Evolutionary conservation across 2,888 invertebrate genomes (phyloP).

Genomic region (Nemoura dubitans): DNA sequence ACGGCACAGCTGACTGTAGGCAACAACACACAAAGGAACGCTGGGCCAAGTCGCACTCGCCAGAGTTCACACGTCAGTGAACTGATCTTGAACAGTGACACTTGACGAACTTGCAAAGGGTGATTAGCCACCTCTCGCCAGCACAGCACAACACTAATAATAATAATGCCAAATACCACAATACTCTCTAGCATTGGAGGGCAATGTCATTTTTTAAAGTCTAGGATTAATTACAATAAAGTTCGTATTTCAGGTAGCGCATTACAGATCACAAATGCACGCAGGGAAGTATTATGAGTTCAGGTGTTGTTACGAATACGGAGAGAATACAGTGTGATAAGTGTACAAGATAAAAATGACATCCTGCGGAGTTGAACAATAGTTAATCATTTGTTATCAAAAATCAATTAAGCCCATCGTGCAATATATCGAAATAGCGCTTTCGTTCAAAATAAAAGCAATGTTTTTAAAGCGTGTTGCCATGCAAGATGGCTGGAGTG

Average conservation of each 20-base stretch:
- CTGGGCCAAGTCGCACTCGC: not conserved
- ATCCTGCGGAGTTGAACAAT: not conserved
- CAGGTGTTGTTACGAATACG: not conserved
- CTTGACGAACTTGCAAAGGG: not conserved
- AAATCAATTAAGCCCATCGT: not conserved
- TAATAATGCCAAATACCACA: not conserved
- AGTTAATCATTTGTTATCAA: not conserved
- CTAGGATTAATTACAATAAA: not conserved
- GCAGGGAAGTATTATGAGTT: not conserved
- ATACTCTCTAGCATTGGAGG: not conserved
- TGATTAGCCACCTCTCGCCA: not conserved
- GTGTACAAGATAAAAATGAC: not conserved
- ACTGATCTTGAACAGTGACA: not conserved
- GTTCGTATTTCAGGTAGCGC: not conserved
- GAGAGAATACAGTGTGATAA: not conserved
- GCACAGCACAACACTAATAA: not conserved
- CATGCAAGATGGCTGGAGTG: slow-evolving; percentile 53
- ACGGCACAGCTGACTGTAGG: slow-evolving; percentile 16
- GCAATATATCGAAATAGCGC: not conserved
- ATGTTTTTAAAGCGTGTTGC: slow-evolving; percentile 24
- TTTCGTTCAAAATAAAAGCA: not conserved
- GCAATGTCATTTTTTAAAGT: not conserved
- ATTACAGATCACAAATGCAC: not conserved
- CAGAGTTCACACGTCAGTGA: not conserved
- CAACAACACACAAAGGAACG: slow-evolving; percentile 26